Conservation (phyloP, 1,140 invertebrate genomes). For the Ganaspis sp. region DNA sequence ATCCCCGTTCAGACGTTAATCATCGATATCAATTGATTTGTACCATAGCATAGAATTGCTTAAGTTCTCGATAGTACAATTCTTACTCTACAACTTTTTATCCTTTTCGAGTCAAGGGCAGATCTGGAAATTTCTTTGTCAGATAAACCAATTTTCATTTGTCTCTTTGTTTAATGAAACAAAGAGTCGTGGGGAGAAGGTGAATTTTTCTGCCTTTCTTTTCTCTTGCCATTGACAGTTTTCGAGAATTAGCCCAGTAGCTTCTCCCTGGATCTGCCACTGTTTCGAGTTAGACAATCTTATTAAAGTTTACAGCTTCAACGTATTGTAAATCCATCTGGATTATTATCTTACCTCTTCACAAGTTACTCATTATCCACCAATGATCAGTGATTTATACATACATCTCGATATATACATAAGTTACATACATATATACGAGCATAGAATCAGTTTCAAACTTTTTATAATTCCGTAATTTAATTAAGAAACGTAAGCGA, state of each 20-base stretch:
- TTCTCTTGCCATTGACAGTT: neutral
- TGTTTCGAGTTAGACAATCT: slow-evolving; percentile 20
- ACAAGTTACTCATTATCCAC: neutral
- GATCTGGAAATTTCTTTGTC: slow-evolving; percentile 28
- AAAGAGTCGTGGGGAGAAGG: neutral
- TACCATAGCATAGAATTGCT: slow-evolving; percentile 37
- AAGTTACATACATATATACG: slow-evolving; percentile 18
- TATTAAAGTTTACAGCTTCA: slow-evolving; percentile 15
- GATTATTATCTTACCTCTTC: slow-evolving; percentile 27
- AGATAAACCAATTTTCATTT: no score
- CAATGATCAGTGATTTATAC: slow-evolving; percentile 27
- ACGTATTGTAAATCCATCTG: slow-evolving; percentile 23
- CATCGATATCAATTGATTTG: slow-evolving; percentile 48
- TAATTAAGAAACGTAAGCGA: slow-evolving; percentile 32
- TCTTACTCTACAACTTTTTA: slow-evolving; percentile 50
- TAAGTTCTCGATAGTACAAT: slow-evolving; percentile 52
- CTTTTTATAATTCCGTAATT: slow-evolving; percentile 34
- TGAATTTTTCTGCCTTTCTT: neutral
- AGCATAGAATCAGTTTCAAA: slow-evolving; percentile 17
- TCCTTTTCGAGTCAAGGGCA: slow-evolving; percentile 47
- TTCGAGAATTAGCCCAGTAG: neutral
- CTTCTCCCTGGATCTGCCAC: neutral
- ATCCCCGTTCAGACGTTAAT: slow-evolving; percentile 45
- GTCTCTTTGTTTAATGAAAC: neutral
- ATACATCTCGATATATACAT: slow-evolving; percentile 11